Base-by-base conservation (phyloP, 2,888 invertebrate species). In the Yponomeuta evonymella region DNA sequence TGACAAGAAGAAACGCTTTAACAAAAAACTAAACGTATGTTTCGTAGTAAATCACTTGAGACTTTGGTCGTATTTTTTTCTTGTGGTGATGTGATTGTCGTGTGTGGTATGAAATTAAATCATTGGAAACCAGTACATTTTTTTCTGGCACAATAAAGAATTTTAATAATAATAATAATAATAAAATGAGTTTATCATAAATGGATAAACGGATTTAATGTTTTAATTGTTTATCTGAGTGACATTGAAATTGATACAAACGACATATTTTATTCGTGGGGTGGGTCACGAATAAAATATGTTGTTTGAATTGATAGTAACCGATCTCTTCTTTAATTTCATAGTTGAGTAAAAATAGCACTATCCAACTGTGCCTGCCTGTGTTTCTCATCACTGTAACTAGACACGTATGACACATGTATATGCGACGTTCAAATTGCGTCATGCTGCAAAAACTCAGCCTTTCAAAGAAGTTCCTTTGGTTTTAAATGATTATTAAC, bases 21-120 rank as follows among this genome's bases (percentile, higher is more conserved):
- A 70, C 65, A 65, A 70, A 69, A 65, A 64, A 70, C 65, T 48
- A 65, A 63, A 70, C 48, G 74, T 75, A 75, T 78, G 79, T 78
- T 83, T 86, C 86, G 85, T 85, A 81, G 85, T 86, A 87, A 86
- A 86, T 85, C 87, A 86, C 85, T 88, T 83, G 79, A 85, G 79
- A 76, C 78, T 78, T 43, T 11, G 33, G 11, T 33, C 30, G 30
- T 48, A 10, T 67, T 81, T 81, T 80, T 68, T 70, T 64, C 78
- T 71, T 64, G 72, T 75, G 73, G 74, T 78, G 78, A 75, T 75
- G 88, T 89, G 90, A 88, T 65, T 48, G 43, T 67, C 48, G 48
- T 67, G 6, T 12, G 51, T 51, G 51, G 51, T 58, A 58, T 58
- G 51, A 58, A 58, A 58, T 58, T 12, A 51, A 23, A 23, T 23